Conservation (phyloP, 2,888 invertebrate genomes). For the Cheilosia scutellata region DNA sequence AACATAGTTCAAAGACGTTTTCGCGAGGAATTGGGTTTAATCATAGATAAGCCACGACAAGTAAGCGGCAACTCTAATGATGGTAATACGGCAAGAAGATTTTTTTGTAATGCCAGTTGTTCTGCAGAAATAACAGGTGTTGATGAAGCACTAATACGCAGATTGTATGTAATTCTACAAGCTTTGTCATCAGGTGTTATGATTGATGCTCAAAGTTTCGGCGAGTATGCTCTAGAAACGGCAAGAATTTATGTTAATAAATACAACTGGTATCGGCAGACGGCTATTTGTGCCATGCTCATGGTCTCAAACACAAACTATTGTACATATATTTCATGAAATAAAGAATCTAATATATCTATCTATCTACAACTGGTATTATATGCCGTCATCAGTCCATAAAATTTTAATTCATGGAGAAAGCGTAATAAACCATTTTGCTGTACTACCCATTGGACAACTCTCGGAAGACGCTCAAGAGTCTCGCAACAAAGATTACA, state of each 20-base stretch:
- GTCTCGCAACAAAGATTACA: constrained; percentile 19
- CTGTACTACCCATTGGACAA: constrained; percentile 28
- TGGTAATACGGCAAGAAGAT: constrained; percentile 19
- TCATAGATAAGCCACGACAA: constrained; percentile 28
- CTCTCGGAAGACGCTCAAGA: constrained; percentile 34
- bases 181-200: constrained; percentile 7
- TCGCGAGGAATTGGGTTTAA: constrained; percentile 5
- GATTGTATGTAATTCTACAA: constrained; percentile 40
- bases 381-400: constrained; percentile 32
- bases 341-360: too few species aligned
- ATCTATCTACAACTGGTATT: too few species aligned
- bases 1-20: constrained; percentile 31
- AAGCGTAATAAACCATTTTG: constrained; percentile 35
- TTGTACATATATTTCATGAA: too few species aligned
- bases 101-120: constrained; percentile 14
- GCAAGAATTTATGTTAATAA: too few species aligned
- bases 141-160: constrained; percentile 14
- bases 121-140: constrained; percentile 24
- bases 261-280: too few species aligned
- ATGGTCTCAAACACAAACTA: too few species aligned
- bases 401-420: constrained; percentile 42
- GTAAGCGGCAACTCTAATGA: constrained; percentile 16
- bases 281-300: too few species aligned
- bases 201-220: constrained; percentile 24
- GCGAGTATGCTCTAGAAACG: not conserved